phyloP scores from a whole-genome alignment of 2,888 invertebrate genomes.

The Hecatera dysodea region DNA sequence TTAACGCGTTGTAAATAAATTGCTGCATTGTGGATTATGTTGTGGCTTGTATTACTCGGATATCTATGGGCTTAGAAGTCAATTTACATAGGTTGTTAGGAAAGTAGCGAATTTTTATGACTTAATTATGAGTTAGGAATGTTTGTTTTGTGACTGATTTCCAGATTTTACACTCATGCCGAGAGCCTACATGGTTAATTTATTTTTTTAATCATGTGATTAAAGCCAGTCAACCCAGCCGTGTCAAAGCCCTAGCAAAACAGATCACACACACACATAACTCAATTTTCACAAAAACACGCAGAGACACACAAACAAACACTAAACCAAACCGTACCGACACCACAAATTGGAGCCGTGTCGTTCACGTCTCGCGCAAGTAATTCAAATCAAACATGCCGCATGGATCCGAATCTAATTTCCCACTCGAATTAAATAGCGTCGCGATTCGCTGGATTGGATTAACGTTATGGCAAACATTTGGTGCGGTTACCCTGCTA shows the following conservation, averaged over 20 bases:
- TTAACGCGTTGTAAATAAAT: slow-evolving; percentile 50
- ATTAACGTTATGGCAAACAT: slow-evolving; percentile 79
- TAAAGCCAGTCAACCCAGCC: neutral
- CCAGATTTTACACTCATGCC: too few species aligned
- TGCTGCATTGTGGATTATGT: slow-evolving; percentile 10
- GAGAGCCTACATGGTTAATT: neutral
- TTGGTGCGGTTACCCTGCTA: slow-evolving; percentile 66
- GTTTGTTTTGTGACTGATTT: neutral
- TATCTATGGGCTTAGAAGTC: slow-evolving; percentile 12
- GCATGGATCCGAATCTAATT: slow-evolving; percentile 82
- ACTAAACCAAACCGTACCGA: slow-evolving; percentile 53
- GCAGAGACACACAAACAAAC: slow-evolving; percentile 52
- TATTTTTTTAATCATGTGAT: neutral
- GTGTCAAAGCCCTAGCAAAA: neutral
- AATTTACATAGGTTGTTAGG: slow-evolving; percentile 6
- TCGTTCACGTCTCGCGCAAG: slow-evolving; percentile 65
- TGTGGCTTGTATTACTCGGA: slow-evolving; percentile 32
- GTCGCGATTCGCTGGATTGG: slow-evolving; percentile 78
- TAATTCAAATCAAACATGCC: slow-evolving; percentile 85
- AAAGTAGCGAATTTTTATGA: neutral
- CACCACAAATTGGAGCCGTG: slow-evolving; percentile 67
- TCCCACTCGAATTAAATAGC: slow-evolving; percentile 82
- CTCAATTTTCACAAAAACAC: slow-evolving; percentile 31
- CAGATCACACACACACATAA: neutral
- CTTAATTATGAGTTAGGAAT: neutral